Percentiles rank a stretch among this genome's conserved stretches.
Conservation (phyloP, 2,888 invertebrate species). For the Epinotia nisella region DNA sequence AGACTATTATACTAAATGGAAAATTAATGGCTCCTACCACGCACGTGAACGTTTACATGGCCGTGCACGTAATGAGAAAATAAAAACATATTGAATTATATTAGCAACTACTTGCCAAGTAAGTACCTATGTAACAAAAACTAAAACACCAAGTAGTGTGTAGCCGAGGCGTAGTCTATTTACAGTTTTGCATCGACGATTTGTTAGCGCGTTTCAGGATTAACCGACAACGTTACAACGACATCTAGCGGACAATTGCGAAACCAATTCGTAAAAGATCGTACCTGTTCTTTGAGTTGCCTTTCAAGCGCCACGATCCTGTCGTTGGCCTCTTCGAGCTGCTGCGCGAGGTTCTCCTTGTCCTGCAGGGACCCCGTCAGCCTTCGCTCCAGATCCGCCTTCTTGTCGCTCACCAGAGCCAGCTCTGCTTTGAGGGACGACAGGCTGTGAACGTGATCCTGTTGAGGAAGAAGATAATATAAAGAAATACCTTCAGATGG, state of each 20-base stretch:
- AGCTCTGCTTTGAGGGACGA: conserved; percentile 95
- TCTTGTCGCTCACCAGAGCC: conserved; percentile 92
- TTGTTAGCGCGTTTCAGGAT: neutral
- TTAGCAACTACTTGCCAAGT: neutral
- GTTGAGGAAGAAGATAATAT: conserved; percentile 49
- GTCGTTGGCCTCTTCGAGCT: conserved; percentile 95
- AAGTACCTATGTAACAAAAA: neutral
- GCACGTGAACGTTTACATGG: no score
- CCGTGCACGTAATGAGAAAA: no score
- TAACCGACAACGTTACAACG: neutral
- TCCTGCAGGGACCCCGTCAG: conserved; percentile 91
- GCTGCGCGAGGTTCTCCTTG: conserved; percentile 90
- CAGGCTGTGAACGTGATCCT: conserved; percentile 95
- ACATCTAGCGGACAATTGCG: neutral
- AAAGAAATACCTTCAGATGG: no score
- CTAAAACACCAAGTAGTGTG: no score
- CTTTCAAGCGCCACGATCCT: conserved; percentile 93
- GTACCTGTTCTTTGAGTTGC: conserved; percentile 87
- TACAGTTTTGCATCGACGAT: neutral
- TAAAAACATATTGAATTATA: neutral
- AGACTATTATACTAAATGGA: no score
- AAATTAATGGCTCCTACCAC: no score
- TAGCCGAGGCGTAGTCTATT: no score
- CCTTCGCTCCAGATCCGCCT: conserved; percentile 92
- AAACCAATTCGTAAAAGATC: neutral